Conservation (phyloP, 2,113 vertebrate genomes). For the Rutilus rutilus region DNA sequence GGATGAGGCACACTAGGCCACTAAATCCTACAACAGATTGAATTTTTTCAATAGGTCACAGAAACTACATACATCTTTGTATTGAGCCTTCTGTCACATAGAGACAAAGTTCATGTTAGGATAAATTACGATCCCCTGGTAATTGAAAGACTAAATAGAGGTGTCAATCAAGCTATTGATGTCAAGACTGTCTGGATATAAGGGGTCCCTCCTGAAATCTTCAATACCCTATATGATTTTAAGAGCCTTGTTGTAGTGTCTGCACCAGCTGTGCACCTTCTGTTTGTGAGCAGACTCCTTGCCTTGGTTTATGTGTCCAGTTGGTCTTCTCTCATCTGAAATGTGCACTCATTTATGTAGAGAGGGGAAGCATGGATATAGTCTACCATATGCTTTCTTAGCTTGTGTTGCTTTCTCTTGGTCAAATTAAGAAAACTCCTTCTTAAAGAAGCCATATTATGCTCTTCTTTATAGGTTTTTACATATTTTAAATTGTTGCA, state of each 20-base stretch:
- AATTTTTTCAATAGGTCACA: not conserved
- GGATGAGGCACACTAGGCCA: not conserved
- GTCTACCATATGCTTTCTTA: not conserved
- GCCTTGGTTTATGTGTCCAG: not conserved
- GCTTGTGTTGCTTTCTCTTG: not conserved
- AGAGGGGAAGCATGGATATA: not conserved
- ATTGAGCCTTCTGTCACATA: not conserved
- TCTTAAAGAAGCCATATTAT: no score
- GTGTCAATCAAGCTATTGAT: conserved; percentile 13
- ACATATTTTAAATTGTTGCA: no score
- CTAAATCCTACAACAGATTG: not conserved
- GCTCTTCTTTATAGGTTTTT: no score
- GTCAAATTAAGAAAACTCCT: not conserved
- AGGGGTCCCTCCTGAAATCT: not conserved
- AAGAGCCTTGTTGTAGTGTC: not conserved
- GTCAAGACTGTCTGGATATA: not conserved
- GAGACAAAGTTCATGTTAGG: not conserved
- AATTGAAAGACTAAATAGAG: conserved; percentile 1
- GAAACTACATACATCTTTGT: not conserved
- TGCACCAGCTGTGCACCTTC: not conserved
- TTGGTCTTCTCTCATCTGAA: not conserved
- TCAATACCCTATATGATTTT: not conserved
- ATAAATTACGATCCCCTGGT: not conserved
- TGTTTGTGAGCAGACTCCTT: not conserved
- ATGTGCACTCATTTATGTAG: not conserved